A percentile compares a stretch with the other conserved stretches of the same genome.
phyloP scores from a whole-genome alignment of 2,888 invertebrate genomes.

The Laothoe populi region DNA sequence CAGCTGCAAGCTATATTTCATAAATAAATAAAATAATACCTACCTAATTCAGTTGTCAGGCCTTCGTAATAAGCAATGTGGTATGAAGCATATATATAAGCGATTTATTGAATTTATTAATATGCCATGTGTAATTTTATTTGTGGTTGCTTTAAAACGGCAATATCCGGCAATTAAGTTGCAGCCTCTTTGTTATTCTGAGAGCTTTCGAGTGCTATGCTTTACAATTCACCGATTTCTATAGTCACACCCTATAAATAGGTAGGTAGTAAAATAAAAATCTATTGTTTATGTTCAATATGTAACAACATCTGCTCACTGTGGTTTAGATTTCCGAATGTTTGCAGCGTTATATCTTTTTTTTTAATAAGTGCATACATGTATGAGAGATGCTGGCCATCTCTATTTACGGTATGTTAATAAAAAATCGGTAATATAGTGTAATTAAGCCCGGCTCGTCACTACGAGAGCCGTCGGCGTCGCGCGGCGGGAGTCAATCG shows the following conservation, averaged over 20 bases:
- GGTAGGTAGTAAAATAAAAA: neutral
- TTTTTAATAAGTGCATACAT: neutral
- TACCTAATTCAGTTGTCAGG: no score
- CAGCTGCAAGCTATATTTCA: no score
- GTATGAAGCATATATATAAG: neutral
- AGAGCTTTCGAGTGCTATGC: neutral
- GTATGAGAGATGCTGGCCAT: neutral
- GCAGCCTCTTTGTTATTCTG: slow-evolving; percentile 4
- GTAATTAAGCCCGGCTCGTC: slow-evolving; percentile 53
- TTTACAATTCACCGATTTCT: neutral
- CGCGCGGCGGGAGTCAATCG: slow-evolving; percentile 62
- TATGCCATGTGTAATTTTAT: neutral
- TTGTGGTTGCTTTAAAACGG: neutral
- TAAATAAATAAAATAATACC: neutral
- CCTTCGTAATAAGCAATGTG: neutral
- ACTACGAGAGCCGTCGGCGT: slow-evolving; percentile 60
- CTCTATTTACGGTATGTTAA: slow-evolving; percentile 15
- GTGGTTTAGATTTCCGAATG: neutral
- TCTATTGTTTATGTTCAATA: neutral
- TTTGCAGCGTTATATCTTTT: neutral
- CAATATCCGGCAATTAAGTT: slow-evolving; percentile 16
- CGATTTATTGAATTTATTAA: neutral
- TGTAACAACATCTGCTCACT: neutral
- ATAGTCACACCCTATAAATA: neutral
- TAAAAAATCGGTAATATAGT: slow-evolving; percentile 23